A percentile compares a stretch with the other conserved stretches of the same genome.
Conservation (phyloP, 1,140 invertebrate species). For the Hyles euphorbiae region DNA sequence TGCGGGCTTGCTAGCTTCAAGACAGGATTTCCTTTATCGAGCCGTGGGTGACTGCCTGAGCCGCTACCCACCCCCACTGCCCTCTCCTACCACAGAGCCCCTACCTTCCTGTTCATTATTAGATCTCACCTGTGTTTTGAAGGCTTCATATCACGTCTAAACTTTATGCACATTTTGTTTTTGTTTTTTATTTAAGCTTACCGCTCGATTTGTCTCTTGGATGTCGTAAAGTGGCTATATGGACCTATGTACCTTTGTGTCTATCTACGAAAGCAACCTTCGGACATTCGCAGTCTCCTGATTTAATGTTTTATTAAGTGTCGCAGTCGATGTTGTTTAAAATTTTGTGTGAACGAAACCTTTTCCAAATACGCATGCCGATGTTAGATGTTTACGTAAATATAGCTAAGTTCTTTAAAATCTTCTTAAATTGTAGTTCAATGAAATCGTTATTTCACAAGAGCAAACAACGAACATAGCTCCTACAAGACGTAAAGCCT, state of each 20-base stretch:
- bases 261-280: constrained; percentile 27
- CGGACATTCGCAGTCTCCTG: constrained; percentile 9
- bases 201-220: constrained; percentile 46
- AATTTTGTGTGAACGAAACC: not conserved
- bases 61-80: constrained; percentile 49
- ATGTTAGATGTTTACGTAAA: constrained; percentile 48
- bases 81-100: constrained; percentile 47
- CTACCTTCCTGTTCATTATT: constrained; percentile 44
- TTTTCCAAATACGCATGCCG: constrained; percentile 41
- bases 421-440: too few relatives aligned
- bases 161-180: constrained; percentile 51
- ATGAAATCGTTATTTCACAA: not conserved
- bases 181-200: constrained; percentile 44
- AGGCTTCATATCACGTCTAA: constrained; percentile 47
- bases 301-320: not conserved
- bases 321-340: not conserved
- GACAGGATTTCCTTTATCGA: constrained; percentile 59
- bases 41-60: constrained; percentile 65
- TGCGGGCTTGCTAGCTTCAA: constrained; percentile 61
- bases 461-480: constrained; percentile 1
- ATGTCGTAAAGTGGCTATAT: constrained; percentile 33
- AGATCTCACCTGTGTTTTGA: constrained; percentile 47
- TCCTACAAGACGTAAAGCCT: not conserved
- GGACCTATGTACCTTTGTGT: constrained; percentile 16
- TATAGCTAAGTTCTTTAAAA: not conserved